Evolutionary conservation across 2,888 invertebrate genomes (phyloP), one percentile per base, ranked within the genome.

Genomic region (Julus scanicus): DNA sequence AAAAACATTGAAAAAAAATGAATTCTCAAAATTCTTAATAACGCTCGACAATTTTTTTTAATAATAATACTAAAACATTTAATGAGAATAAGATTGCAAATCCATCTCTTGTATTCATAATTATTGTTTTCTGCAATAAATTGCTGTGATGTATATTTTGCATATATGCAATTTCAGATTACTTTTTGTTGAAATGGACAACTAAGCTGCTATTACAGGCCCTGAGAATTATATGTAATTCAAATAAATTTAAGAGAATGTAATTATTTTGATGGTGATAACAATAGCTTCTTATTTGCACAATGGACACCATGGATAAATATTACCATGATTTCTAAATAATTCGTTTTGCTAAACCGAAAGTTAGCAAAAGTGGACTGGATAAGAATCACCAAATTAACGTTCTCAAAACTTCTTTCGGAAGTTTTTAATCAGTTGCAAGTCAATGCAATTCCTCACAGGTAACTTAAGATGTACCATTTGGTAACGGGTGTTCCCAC

Each of bases 401-500:
- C 13, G 80, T 80, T 80, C 80, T 37, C 80, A 80, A 29, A 37
- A 37, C 37, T 80, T 80, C 80, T 80, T 39, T 80, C 37, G 0
- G 13, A 8, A 29, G 15, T 15, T 39, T 80, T 80, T 80, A 80
- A 80, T 80, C 80, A 80, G 37, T 37, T 9, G 29, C 29, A 71
- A 29, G 20, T 1, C 71, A 71, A 71, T 29, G 29, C 8, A 71
- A 71, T 5, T 71, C 11, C 80, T 8, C n/a, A n/a, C 29, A 71
- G 71, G 1, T 15, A 13, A 37, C 29, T 2, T 80, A 37, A 80
- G 80, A 80, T 80, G 80, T 80, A 80, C 80, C 80, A 80, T 80
- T 80, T 39, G 37, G 80, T 80, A 37, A 29, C 80, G 37, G 80
- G 80, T 71, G 80, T 39, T 80, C 80, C 15, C 80, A 80, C 80